Evolutionary conservation across 2,113 vertebrate genomes (phyloP), one percentile per base, ranked within the genome.

Genomic region (Balaenoptera acutorostrata): DNA sequence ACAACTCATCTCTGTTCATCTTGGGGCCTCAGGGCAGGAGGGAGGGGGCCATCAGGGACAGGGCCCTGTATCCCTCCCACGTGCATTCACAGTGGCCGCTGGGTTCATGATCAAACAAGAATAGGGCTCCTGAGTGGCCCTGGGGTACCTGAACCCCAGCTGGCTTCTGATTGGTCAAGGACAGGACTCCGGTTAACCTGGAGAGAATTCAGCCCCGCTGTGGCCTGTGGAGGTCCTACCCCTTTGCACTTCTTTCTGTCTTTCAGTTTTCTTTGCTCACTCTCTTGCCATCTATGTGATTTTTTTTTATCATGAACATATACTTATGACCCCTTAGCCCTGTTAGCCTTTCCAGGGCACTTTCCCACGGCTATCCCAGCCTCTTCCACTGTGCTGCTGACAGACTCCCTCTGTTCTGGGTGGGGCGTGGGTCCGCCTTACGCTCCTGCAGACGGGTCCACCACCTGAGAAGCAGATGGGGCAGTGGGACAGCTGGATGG

Each of bases 401-500:
- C 68, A 21, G n/a, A 59, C 78, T 49, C 31, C 5, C 44, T 46
- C 39, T 18, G 36, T 4, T n/a, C 5, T 6, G 29, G 29, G 21
- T 39, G 64, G 8, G 4, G 55, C 8, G 8, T 0, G 1, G 6
- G 23, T 36, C 46, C 8, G 15, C 78, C 46, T 66, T n/a, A 0
- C 8, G 21, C 63, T 81, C 44, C 64, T 36, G 55, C 36, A 41
- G 64, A 66, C 0, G 31, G 18, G 55, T 68, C 39, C 46, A 18
- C 39, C 39, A 5, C 21, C 20, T 5, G 17, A 78, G 61, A 21
- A 6, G 52, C 23, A 46, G 75, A 27, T 18, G 8, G 3, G 23
- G 3, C 0, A 0, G 5, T 5, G 5, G 39, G 69, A 39, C 46
- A 8, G 82, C 13, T 8, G 44, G 44, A 21, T 9, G 41, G 41